Evolutionary conservation across 1,140 invertebrate genomes (phyloP), one percentile per base, ranked within the genome.

Genomic region (Lordiphosa stackelbergi): DNA sequence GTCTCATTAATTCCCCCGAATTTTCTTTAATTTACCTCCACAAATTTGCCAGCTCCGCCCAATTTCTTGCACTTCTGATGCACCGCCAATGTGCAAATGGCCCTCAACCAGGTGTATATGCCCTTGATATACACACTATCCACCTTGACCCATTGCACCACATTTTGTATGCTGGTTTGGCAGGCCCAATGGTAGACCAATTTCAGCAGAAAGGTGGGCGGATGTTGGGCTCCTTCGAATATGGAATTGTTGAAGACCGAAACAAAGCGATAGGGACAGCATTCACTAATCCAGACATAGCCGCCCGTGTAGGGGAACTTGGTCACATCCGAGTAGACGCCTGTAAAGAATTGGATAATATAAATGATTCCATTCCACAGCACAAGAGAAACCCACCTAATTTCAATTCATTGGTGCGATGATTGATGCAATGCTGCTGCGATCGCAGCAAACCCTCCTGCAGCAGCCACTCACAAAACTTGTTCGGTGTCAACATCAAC

Each of bases 181-280:
- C 95, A 96, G 0, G 93, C 91, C 95, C 95, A 97, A 85, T 97
- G 95, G 86, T 96, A 97, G 22, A 97, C 93, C 0, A 96, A 88
- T 81, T 96, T 96, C 0, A 96, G 83, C 4, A 96, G 88, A 9
- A 94, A 92, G 10, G 92, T 93, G 0, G 95, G 95, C 0, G 93
- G 92, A 86, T 96, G 93, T 2, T 93, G 92, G 5, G 94, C 92
- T 3, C 93, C 93, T 88, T 96, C 94, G 71, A 96, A 97, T 35
- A 97, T 91, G 0, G 95, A 97, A 13, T 94, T 94, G 60, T 91
- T 92, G 83, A 95, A 97, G 0, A 96, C 94, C 0, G 95, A 96
- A 1, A 96, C 92, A 72, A 94, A 95, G 46, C 92, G 91, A 16
- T 93, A 93, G 0, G 94, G 93, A 81, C 95, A 96, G 85, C 95